phyloP scores from a whole-genome alignment of 2,888 invertebrate species.

The Poecilobothrus nobilitatus region DNA sequence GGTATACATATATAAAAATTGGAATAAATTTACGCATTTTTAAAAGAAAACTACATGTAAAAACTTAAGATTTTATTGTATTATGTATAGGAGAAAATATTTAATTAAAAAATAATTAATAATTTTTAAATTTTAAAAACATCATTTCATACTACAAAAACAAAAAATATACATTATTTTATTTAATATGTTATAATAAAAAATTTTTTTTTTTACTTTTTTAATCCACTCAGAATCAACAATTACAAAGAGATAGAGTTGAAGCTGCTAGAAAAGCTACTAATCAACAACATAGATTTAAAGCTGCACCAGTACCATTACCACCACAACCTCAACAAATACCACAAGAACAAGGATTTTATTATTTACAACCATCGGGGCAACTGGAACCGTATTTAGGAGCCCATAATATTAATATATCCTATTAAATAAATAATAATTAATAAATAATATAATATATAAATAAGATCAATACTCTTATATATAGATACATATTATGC shows the following conservation, averaged over 20 bases:
- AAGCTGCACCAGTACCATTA: constrained; percentile 18
- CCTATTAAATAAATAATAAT: constrained; percentile 25
- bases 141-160: too few species aligned
- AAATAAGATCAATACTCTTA: neutral
- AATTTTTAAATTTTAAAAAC: too few species aligned
- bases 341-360: constrained; percentile 41
- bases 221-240: constrained; percentile 45
- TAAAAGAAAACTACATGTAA: too few species aligned
- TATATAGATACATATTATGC: neutral
- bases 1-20: too few species aligned
- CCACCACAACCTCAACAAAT: constrained; percentile 34
- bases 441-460: neutral
- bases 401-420: constrained; percentile 55
- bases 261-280: constrained; percentile 48
- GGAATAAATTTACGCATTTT: too few species aligned
- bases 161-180: too few species aligned
- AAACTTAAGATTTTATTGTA: too few species aligned
- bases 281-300: constrained; percentile 17
- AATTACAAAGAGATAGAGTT: constrained; percentile 51
- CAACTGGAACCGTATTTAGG: constrained; percentile 75
- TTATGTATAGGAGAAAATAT: too few species aligned
- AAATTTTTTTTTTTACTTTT: too few species aligned
- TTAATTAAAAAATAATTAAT: too few species aligned
- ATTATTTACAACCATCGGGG: constrained; percentile 53
- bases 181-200: too few species aligned